Percentiles rank a stretch among this genome's conserved stretches.
phyloP scores from a whole-genome alignment of 2,113 vertebrate genomes.

The Epinephelus cyanopodus region DNA sequence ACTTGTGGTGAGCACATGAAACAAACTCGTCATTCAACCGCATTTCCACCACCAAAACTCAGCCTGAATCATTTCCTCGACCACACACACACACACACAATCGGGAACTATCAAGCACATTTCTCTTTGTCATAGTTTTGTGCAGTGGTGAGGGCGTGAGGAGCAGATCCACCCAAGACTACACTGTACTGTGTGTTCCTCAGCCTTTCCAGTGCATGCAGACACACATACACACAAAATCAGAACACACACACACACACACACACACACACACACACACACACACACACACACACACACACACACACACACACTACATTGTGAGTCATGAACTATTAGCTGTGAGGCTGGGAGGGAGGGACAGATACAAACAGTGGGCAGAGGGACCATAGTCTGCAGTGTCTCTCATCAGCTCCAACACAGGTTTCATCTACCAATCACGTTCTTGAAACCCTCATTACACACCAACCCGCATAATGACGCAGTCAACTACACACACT shows the following conservation, averaged over 20 bases:
- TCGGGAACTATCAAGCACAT: slow-evolving; percentile 11
- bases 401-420: slow-evolving; percentile 30
- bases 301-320: neutral
- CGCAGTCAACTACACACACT: neutral
- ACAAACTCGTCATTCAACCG: slow-evolving; percentile 57
- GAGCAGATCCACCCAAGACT: slow-evolving; percentile 16
- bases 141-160: neutral
- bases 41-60: slow-evolving; percentile 35
- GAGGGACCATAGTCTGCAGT: slow-evolving; percentile 27
- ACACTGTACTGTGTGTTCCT: neutral
- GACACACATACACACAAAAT: slow-evolving; percentile 6
- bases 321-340: slow-evolving; percentile 50
- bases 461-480: slow-evolving; percentile 6
- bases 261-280: slow-evolving; percentile 7
- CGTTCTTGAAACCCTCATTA: slow-evolving; percentile 20
- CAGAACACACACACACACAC: neutral
- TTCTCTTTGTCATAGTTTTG: slow-evolving; percentile 13
- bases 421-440: slow-evolving; percentile 19
- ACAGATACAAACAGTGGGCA: slow-evolving; percentile 30
- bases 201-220: slow-evolving; percentile 32
- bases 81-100: slow-evolving; percentile 18
- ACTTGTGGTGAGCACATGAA: slow-evolving; percentile 61
- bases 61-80: slow-evolving; percentile 71
- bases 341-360: slow-evolving; percentile 24
- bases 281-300: neutral